Evolutionary conservation across 2,113 vertebrate species (phyloP).

Genomic region (Panthera leo): DNA sequence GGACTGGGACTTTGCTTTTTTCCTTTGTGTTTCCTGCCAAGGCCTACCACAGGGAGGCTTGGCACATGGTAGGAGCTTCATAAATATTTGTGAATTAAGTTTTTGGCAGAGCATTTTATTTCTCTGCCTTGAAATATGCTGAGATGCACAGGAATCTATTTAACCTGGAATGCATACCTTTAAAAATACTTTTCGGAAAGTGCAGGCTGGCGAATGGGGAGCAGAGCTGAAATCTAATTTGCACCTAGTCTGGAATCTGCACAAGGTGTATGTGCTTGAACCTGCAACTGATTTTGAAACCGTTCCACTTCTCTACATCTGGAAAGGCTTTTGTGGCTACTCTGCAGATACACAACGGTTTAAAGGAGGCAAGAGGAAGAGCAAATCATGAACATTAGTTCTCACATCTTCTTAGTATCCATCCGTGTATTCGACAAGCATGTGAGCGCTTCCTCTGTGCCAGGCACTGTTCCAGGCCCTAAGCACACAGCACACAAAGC

Average conservation of each 20-base stretch:
- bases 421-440: background rate
- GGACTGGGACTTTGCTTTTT: background rate
- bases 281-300: background rate
- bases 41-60: background rate
- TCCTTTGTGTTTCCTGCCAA: conserved; percentile 8
- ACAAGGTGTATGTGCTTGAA: background rate
- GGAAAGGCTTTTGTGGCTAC: background rate
- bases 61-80: background rate
- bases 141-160: background rate
- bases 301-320: conserved; percentile 8
- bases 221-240: conserved; percentile 24
- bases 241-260: background rate
- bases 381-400: background rate
- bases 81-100: background rate
- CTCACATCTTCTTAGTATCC: background rate
- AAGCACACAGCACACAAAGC: background rate
- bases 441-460: background rate
- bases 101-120: background rate
- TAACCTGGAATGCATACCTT: background rate
- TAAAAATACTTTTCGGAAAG: background rate
- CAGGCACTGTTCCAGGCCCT: background rate
- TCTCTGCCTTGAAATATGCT: conserved; percentile 18
- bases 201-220: background rate
- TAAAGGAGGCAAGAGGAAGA: background rate
- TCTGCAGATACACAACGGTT: background rate